These are phyloP conservation scores for Noctua comes DNA, from an alignment of 2,888 invertebrate species.

Conservation along the genomic window DNA sequence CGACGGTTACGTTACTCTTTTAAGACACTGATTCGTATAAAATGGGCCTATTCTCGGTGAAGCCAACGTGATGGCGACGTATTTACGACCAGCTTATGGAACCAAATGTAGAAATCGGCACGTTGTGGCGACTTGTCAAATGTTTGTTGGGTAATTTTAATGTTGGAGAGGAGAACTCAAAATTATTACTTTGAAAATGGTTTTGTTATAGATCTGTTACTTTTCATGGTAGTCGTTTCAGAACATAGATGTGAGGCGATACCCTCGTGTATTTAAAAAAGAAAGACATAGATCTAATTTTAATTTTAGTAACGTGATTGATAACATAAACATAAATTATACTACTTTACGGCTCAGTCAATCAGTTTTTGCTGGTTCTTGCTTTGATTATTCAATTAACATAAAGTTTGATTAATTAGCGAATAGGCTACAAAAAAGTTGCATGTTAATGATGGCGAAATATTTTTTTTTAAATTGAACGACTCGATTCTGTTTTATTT, in stretches of 20 bases:
- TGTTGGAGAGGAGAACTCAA: background rate
- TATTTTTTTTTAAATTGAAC: background rate
- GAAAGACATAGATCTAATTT: background rate
- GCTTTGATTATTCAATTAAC: slow-evolving; percentile 18
- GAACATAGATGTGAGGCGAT: background rate
- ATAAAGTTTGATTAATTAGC: slow-evolving; percentile 21
- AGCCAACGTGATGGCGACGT: too few species aligned
- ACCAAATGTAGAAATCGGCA: too few species aligned
- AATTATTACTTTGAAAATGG: background rate
- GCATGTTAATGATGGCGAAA: background rate
- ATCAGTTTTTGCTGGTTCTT: background rate
- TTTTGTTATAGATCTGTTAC: background rate
- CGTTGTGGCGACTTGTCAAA: too few species aligned
- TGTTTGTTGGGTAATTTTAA: too few species aligned
- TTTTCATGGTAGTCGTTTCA: background rate
- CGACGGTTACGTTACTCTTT: too few species aligned
- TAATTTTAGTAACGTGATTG: slow-evolving; percentile 11
- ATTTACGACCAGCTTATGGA: too few species aligned
- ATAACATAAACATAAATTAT: slow-evolving; percentile 23
- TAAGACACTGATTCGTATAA: too few species aligned
- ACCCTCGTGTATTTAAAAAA: background rate
- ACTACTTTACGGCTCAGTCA: slow-evolving; percentile 21
- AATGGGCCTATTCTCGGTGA: too few species aligned
- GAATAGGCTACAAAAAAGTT: slow-evolving; percentile 5
- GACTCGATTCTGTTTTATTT: background rate